A percentile compares a stretch with the other conserved stretches of the same genome.
Conservation (phyloP, 2,888 invertebrate species). For the Oasisia sp. region DNA sequence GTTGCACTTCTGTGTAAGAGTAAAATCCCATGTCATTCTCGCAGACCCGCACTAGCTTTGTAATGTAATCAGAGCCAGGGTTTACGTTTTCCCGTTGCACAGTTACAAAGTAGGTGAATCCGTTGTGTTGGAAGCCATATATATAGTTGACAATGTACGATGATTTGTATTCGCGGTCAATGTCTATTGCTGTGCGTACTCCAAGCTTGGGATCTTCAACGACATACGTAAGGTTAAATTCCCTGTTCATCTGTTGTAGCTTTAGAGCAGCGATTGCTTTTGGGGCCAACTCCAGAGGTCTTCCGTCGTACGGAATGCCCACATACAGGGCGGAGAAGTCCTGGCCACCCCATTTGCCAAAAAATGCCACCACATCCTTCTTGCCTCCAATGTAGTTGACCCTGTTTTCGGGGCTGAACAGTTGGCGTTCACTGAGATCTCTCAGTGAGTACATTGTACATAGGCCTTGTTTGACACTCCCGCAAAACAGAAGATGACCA, state of each 20-base stretch:
- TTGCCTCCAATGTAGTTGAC: constrained; percentile 37
- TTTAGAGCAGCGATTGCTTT: constrained; percentile 40
- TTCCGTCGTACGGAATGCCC: constrained; percentile 44
- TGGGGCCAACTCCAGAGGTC: constrained; percentile 34
- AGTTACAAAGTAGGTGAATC: constrained; percentile 56
- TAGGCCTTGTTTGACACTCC: constrained; percentile 44
- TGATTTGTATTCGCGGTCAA: constrained; percentile 26
- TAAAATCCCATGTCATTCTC: constrained; percentile 50
- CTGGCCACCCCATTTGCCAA: background rate
- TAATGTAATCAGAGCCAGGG: constrained; percentile 36
- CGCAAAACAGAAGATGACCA: constrained; percentile 44
- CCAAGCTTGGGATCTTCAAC: constrained; percentile 21
- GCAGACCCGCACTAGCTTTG: constrained; percentile 60
- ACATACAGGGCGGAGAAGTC: constrained; percentile 40
- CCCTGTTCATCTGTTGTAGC: background rate
- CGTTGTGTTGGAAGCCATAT: constrained; percentile 51
- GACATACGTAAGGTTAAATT: constrained; percentile 31
- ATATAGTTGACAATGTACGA: constrained; percentile 51
- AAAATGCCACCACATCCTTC: constrained; percentile 32
- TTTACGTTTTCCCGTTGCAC: constrained; percentile 50
- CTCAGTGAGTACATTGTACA: constrained; percentile 42
- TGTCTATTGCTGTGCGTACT: constrained; percentile 29
- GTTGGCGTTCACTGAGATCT: constrained; percentile 33
- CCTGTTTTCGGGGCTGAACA: constrained; percentile 28
- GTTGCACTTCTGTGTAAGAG: constrained; percentile 62